Evolutionary conservation across 2,888 invertebrate species (phyloP), one percentile per base, ranked within the genome.

Genomic region (Drosophila eohydei): DNA sequence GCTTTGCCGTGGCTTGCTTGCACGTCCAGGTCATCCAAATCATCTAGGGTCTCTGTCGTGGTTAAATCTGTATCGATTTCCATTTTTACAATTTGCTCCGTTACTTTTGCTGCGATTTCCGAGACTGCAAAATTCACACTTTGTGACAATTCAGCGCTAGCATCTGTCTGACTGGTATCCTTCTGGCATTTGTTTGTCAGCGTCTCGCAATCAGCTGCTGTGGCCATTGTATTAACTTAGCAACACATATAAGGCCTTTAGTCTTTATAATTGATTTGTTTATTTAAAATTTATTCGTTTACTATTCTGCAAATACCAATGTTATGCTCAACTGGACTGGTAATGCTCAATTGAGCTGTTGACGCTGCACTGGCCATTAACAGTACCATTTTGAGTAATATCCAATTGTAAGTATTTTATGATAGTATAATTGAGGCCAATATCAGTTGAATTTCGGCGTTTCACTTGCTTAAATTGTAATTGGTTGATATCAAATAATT

Each of bases 1-100:
- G 4, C 43, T 32, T 43, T 21, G 28, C 16, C 26, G 4, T 12
- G 30, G 11, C n/a, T 6, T 11, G n/a, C 30, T 6, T 30, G 3
- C n/a, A 4, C 40, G 11, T 67, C 79, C 41, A 59, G 38, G 14
- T 77, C 84, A 21, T 69, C 71, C n/a, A 70, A 6, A 0, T 79
- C 71, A 14, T 74, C 71, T 26, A 79, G 34, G 9, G 54, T 70
- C 51, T 81, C 87, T 12, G 71, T 71, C 12, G 87, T 83, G 52
- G 83, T 81, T 36, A 83, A 26, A 55, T 87, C 81, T 9, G 70
- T 46, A 32, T 79, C 69, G 2, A 74, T 56, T 21, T 84, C 69
- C 74, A 77, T 79, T 58, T 71, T 68, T 0, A 34, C 21, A 34
- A 50, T 50, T 50, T 12, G 12, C 32, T 34, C 32, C 32, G 50